Base-by-base conservation (phyloP, 2,888 invertebrate species). In the Stenodera caucasica region DNA sequence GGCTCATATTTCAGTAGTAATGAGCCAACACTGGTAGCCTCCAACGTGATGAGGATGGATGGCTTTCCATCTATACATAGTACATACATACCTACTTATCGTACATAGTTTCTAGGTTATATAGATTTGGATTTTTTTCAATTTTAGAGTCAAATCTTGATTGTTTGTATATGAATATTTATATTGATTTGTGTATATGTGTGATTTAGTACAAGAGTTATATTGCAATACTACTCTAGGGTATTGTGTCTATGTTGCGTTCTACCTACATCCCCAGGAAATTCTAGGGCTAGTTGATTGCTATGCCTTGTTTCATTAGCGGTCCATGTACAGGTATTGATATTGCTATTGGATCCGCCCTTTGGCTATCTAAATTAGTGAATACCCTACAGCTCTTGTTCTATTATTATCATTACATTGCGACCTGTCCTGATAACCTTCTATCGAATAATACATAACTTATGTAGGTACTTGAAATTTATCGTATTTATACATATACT, bases 261-360 rank as follows among this genome's bases (percentile, higher is more conserved):
- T 64, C 65, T 63, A 65, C 69, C 62, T 52, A 40, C 49, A 65
- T 51, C 68, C 74, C 70, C 67, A 63, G 65, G 68, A 71, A 65
- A 67, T 67, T 61, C 52, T 58, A 59, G 57, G 53, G 60, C 60
- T 33, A 67, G 73, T 70, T 78, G 79, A 80, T 79, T 80, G 77
- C 76, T 69, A 75, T 75, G 70, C 77, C 77, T 75, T 79, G 80
- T 80, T 80, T 79, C 79, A 80, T 80, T 80, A 80, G 74, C 73
- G 74, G 70, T 69, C 72, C 76, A 70, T 77, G 76, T 77, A 58
- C 57, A 55, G 57, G 60, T 63, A 63, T 60, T 49, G 72, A 73
- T 70, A 69, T 68, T 63, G 69, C 70, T 70, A 74, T 72, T 71
- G 70, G 70, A 64, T 67, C 66, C 70, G 64, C 53, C 67, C 56